Evolutionary conservation across 2,113 vertebrate genomes (phyloP), one percentile per base, ranked within the genome.

Genomic region (Scalopus aquaticus): DNA sequence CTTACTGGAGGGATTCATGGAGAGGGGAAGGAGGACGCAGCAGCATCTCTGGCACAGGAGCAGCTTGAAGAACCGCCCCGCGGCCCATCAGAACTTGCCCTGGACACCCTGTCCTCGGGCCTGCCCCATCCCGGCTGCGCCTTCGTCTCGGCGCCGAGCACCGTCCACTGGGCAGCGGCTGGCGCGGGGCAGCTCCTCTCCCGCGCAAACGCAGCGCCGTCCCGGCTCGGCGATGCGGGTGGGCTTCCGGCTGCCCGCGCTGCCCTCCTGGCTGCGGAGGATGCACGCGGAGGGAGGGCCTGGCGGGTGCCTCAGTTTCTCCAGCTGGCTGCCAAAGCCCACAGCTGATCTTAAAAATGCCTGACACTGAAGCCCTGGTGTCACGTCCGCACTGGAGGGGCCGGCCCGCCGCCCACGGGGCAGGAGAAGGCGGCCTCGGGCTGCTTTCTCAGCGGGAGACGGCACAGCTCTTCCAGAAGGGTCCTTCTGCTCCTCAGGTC

Each of bases 171-270:
- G n/a, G n/a, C n/a, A 44, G 44, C 44, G 44, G 44, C 44, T 44
- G 44, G 5, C 44, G 9, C 7, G 16, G 17, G 7, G 77, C 22
- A 7, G 51, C 24, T 7, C 11, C 51, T 20, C 46, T 26, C 28
- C 15, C n/a, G 69, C 64, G 46, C 44, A 16, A 69, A 54, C 22
- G 12, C n/a, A 12, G 17, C 54, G 22, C 26, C 32, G 26, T 16
- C 8, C 60, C 19, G 4, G 44, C 17, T 37, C 5, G 17, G 19
- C 0, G 44, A 32, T 30, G 60, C 49, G 4, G 7, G 19, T 11
- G 0, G 0, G 39, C 26, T 35, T 60, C 72, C 0, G 1, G 4
- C 54, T 4, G 4, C 4, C 35, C 22, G 24, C 1, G 0, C 77
- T 3, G 0, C 15, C 1, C 6, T 17, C 24, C 0, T 0, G 22